These are phyloP conservation scores for Drosophila cyrtoloma DNA, from an alignment of 2,888 invertebrate species.

Conservation along the genomic window DNA sequence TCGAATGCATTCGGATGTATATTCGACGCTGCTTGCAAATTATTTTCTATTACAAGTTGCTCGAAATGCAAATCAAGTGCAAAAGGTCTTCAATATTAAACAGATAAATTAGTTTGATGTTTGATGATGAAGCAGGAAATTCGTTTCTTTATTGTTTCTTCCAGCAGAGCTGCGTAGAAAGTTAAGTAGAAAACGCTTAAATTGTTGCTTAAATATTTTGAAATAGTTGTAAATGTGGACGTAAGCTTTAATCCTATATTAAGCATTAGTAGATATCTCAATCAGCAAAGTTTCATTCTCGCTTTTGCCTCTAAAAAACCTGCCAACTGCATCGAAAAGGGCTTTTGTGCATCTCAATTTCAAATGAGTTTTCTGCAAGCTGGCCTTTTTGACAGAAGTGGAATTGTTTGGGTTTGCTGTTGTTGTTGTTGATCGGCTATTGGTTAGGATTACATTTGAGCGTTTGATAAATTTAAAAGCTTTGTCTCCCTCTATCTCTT, in stretches of 20 bases:
- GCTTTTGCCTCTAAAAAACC: too few relatives aligned
- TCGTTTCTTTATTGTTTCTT: not conserved
- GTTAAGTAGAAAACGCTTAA: not conserved
- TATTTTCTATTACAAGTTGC: slow-evolving; percentile 1
- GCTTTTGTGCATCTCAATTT: not conserved
- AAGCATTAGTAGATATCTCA: not conserved
- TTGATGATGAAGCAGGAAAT: not conserved
- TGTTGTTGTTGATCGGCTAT: not conserved
- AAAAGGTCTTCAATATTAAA: slow-evolving; percentile 32
- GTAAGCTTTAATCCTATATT: not conserved
- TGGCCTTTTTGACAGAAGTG: not conserved
- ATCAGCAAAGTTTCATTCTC: not conserved
- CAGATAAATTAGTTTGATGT: slow-evolving; percentile 20
- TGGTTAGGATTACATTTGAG: not conserved
- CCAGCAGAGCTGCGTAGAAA: not conserved
- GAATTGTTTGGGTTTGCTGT: not conserved
- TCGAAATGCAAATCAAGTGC: slow-evolving; percentile 41
- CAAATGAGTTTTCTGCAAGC: not conserved
- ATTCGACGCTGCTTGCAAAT: not conserved
- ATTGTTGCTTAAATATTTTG: not conserved
- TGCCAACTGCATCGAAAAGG: not conserved
- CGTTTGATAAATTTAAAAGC: not conserved
- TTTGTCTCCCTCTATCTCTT: not conserved
- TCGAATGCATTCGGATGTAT: slow-evolving; percentile 8
- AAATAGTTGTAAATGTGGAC: not conserved